These are phyloP conservation scores for Chaetops frenatus DNA, from an alignment of 2,113 vertebrate species.

Conservation along the genomic window DNA sequence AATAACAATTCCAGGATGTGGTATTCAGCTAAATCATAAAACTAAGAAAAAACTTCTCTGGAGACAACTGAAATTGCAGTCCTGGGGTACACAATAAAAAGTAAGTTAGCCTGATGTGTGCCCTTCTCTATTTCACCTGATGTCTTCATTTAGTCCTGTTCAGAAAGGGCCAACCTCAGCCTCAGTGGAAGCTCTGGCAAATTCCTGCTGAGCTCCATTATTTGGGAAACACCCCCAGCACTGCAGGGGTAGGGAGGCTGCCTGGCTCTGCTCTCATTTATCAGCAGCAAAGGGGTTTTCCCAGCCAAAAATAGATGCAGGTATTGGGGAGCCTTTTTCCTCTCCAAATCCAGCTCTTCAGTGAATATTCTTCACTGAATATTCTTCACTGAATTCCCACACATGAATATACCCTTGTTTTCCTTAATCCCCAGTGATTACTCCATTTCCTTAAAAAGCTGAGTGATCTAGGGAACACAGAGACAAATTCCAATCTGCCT, in stretches of 20 bases:
- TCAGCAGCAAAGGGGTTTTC: neutral
- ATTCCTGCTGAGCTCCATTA: neutral
- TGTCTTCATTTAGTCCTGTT: neutral
- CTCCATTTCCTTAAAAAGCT: neutral
- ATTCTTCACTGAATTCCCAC: neutral
- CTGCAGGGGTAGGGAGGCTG: neutral
- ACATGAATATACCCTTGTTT: rapidly evolving
- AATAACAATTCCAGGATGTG: neutral
- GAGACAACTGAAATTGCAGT: neutral
- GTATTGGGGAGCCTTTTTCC: neutral
- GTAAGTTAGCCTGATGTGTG: neutral
- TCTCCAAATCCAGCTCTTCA: neutral
- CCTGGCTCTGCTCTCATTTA: neutral
- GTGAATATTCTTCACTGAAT: no score
- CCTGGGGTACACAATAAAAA: neutral
- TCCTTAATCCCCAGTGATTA: neutral
- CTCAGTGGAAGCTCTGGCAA: neutral
- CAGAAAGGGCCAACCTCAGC: neutral
- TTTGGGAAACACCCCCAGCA: neutral
- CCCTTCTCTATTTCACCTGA: neutral
- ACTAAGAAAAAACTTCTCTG: neutral
- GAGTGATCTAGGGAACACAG: neutral
- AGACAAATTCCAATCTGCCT: neutral
- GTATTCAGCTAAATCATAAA: neutral
- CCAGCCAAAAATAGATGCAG: neutral